Evolutionary conservation across 2,888 invertebrate genomes (phyloP).

Genomic region (Erebia aethiops): DNA sequence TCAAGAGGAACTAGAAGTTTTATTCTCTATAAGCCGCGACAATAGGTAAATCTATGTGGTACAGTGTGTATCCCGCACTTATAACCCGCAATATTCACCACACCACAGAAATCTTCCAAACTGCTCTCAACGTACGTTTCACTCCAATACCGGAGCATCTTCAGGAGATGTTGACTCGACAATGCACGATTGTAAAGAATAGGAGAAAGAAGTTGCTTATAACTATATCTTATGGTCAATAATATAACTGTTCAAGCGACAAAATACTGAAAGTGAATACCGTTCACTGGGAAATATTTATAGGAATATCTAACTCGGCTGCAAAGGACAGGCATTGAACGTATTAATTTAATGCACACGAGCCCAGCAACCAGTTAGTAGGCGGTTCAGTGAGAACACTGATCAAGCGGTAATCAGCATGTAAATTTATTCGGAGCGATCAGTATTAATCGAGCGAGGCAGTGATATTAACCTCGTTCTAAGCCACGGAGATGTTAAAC

Average conservation of each 20-base stretch:
- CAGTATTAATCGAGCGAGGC: constrained; percentile 68
- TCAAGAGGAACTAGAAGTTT: too few relatives aligned
- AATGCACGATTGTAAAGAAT: too few relatives aligned
- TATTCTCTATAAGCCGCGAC: too few relatives aligned
- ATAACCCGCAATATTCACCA: too few relatives aligned
- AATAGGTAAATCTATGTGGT: too few relatives aligned
- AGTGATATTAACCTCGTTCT: constrained; percentile 76
- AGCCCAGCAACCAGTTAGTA: constrained; percentile 62
- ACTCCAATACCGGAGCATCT: too few relatives aligned
- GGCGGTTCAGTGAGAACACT: constrained; percentile 68
- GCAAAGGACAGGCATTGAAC: constrained; percentile 38
- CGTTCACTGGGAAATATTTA: constrained; percentile 17
- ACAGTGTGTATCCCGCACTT: too few relatives aligned
- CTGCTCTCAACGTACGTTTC: too few relatives aligned
- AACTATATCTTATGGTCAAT: neutral
- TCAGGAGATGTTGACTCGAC: too few relatives aligned
- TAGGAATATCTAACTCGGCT: constrained; percentile 11
- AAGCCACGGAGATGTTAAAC: constrained; percentile 63
- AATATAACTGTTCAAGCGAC: constrained; percentile 11
- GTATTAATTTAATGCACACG: constrained; percentile 61
- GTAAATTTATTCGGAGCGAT: constrained; percentile 79
- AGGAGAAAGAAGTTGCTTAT: too few relatives aligned
- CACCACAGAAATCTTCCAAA: too few relatives aligned
- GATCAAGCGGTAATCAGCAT: constrained; percentile 74
- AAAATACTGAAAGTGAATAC: neutral